phyloP scores from a whole-genome alignment of 92 coral and sea anemone species.

The Umimayanthus kanabou region DNA sequence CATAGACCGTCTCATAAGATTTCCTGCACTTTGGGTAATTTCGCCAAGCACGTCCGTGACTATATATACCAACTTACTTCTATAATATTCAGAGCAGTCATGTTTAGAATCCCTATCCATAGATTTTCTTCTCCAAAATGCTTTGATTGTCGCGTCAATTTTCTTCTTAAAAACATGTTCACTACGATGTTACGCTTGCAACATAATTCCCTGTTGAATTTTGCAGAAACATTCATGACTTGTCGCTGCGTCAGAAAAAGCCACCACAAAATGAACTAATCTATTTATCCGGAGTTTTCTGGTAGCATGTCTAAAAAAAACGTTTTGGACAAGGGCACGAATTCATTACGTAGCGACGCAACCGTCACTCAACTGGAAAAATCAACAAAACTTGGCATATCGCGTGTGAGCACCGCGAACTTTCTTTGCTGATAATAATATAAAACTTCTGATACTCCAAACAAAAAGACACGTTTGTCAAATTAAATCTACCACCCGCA shows the following conservation, averaged over 20 bases:
- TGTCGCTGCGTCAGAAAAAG: neutral
- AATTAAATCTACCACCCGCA: neutral
- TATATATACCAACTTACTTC: neutral
- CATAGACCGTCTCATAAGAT: too few relatives aligned
- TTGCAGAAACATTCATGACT: neutral
- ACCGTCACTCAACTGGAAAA: neutral
- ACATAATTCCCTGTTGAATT: neutral
- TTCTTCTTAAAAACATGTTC: neutral
- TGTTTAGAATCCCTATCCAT: neutral
- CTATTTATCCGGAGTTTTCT: neutral
- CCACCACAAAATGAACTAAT: too few relatives aligned
- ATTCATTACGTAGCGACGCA: neutral
- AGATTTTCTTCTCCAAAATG: neutral
- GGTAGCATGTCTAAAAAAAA: neutral
- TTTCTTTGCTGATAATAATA: too few relatives aligned
- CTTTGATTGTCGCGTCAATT: neutral
- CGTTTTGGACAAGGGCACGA: neutral
- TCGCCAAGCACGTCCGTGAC: too few relatives aligned
- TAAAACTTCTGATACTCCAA: neutral
- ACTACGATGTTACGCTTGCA: neutral
- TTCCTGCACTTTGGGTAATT: too few relatives aligned
- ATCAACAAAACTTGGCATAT: neutral
- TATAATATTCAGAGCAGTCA: neutral
- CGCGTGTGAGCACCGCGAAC: too few relatives aligned
- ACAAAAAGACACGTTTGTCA: neutral